Percentiles rank a stretch among this genome's conserved stretches.
phyloP scores from a whole-genome alignment of 2,797 vertebrate species.

The Coreius guichenoti region DNA sequence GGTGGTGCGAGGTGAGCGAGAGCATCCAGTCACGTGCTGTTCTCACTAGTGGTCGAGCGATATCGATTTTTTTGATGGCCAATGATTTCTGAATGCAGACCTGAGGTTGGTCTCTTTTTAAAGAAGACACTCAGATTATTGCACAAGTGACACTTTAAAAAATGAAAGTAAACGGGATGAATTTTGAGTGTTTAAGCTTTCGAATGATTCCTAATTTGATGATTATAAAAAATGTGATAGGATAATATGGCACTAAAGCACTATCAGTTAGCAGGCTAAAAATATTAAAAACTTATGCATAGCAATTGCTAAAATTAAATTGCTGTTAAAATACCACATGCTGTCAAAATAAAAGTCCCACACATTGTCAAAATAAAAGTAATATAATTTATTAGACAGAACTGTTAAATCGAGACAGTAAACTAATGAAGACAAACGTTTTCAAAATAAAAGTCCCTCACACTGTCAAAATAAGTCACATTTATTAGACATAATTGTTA shows the following conservation, averaged over 20 bases:
- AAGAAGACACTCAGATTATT: not conserved
- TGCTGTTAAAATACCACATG: no score
- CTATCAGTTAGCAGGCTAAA: no score
- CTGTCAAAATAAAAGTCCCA: no score
- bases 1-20: conserved; percentile 89
- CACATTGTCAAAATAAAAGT: no score
- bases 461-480: no score
- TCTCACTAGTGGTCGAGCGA: not conserved
- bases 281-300: not conserved
- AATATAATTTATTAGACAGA: not conserved
- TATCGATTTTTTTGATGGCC: not conserved
- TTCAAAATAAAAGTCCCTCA: no score
- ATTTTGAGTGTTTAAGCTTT: not conserved
- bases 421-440: not conserved
- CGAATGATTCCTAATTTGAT: not conserved
- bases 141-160: no score
- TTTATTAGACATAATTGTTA: no score
- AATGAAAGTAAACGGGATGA: no score
- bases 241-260: no score
- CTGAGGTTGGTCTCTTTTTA: not conserved
- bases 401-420: not conserved
- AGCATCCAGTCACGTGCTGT: not conserved
- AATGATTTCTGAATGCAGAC: not conserved
- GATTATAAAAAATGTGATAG: not conserved
- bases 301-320: no score